These are phyloP conservation scores for Astropecten irregularis DNA, from an alignment of 53 echinoderm and acorn worm species.

Conservation along the genomic window DNA sequence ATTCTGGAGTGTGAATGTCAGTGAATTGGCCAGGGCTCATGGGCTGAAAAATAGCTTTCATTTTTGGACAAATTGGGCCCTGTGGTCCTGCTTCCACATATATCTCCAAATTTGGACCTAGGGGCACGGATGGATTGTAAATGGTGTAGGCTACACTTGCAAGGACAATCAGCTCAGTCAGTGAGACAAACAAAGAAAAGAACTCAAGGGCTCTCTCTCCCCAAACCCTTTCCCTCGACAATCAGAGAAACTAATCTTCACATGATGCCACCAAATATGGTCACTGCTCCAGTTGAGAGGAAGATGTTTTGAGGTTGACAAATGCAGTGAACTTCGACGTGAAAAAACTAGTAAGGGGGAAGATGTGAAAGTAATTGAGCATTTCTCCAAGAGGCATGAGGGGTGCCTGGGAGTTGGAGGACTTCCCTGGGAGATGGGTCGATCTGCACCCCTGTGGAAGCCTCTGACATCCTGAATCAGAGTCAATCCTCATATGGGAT, in stretches of 20 bases:
- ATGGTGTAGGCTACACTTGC: too few relatives aligned
- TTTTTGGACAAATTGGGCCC: slow-evolving; percentile 40
- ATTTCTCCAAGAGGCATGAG: too few relatives aligned
- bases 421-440: not conserved
- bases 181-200: too few relatives aligned
- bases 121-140: slow-evolving; percentile 7
- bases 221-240: too few relatives aligned
- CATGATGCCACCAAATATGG: slow-evolving; percentile 40
- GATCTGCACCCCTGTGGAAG: not conserved
- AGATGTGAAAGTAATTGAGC: slow-evolving; percentile 29
- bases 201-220: too few relatives aligned
- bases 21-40: too few relatives aligned
- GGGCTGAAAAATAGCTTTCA: slow-evolving; percentile 51
- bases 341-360: not conserved
- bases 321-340: not conserved
- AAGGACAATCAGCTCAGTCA: too few relatives aligned
- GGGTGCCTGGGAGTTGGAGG: not conserved
- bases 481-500: too few relatives aligned
- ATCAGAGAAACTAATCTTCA: too few relatives aligned
- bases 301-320: slow-evolving; percentile 22
- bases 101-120: slow-evolving; percentile 36
- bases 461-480: too few relatives aligned
- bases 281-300: not conserved
- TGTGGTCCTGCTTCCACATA: slow-evolving; percentile 4
- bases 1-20: too few relatives aligned